Evolutionary conservation across 2,797 vertebrate species (phyloP).

Genomic region (Dipus sagitta): DNA sequence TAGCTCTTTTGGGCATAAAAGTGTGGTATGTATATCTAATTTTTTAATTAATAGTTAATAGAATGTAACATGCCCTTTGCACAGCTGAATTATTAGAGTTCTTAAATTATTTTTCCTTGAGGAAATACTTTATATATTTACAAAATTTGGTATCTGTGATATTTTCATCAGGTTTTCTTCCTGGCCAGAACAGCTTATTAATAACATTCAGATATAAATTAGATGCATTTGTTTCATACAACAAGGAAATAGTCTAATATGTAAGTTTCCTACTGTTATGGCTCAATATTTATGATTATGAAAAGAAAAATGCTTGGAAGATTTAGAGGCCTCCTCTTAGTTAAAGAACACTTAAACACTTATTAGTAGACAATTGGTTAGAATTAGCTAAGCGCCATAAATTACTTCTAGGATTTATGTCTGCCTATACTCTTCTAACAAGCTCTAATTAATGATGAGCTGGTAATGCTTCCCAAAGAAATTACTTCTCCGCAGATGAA

Average conservation of each 20-base stretch:
- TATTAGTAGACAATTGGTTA: conserved; percentile 90
- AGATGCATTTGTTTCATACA: conserved; percentile 53
- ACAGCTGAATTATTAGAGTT: conserved; percentile 3
- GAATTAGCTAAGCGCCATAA: conserved; percentile 90
- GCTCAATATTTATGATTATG: conserved; percentile 85
- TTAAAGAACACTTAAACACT: conserved; percentile 90
- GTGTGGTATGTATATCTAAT: conserved; percentile 18
- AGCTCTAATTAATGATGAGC: conserved; percentile 91
- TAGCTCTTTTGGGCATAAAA: conserved; percentile 23
- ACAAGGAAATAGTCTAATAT: conserved; percentile 53
- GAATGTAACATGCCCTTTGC: conserved; percentile 19
- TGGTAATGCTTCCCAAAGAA: conserved; percentile 89
- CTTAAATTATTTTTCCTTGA: conserved; percentile 39
- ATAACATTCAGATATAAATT: conserved; percentile 49
- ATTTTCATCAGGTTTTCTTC: conserved; percentile 52
- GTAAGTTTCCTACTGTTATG: conserved; percentile 77
- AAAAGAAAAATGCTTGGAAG: conserved; percentile 87
- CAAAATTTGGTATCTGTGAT: conserved; percentile 55
- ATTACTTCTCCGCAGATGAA: conserved; percentile 89
- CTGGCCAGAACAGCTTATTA: conserved; percentile 58
- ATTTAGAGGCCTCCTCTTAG: conserved; percentile 88
- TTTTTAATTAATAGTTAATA: conserved; percentile 18
- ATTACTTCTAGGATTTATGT: conserved; percentile 90
- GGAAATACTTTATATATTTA: conserved; percentile 59
- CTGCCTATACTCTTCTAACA: conserved; percentile 88